Percentiles rank a stretch among this genome's conserved stretches.
phyloP scores from a whole-genome alignment of 2,113 vertebrate species.

The Lanius ludovicianus region DNA sequence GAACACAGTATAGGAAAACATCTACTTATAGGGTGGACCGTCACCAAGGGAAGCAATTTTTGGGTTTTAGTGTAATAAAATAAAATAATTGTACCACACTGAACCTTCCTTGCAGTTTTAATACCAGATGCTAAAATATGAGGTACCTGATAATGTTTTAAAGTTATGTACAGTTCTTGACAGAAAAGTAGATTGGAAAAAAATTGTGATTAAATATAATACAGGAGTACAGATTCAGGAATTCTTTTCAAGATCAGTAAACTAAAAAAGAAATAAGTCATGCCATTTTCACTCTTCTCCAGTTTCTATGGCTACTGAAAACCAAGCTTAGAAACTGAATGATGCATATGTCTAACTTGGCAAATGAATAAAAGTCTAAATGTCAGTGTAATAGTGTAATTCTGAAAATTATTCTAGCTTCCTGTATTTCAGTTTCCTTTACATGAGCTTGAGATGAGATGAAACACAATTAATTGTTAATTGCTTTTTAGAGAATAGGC shows the following conservation, averaged over 20 bases:
- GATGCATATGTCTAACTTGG: not conserved
- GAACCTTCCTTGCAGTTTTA: not conserved
- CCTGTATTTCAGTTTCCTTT: not conserved
- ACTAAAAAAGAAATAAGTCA: not conserved
- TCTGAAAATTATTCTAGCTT: not conserved
- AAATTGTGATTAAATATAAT: not conserved
- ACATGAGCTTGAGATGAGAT: not conserved
- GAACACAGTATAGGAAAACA: not conserved
- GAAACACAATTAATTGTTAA: not conserved
- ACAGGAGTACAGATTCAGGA: not conserved
- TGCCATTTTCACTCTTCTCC: not conserved
- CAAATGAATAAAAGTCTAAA: not conserved
- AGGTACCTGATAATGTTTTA: not conserved
- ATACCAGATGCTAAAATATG: not conserved
- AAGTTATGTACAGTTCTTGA: not conserved
- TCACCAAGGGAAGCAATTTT: not conserved
- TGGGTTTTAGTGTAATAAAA: not conserved
- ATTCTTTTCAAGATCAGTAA: not conserved
- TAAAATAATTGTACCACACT: not conserved
- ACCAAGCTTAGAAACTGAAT: not conserved
- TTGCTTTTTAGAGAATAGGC: not conserved
- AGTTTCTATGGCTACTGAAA: conserved; percentile 56
- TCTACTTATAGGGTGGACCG: not conserved
- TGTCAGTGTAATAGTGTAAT: not conserved
- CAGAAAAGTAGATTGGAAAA: not conserved